These are phyloP conservation scores for Pteruthius melanotis DNA, from an alignment of 2,113 vertebrate genomes.

Conservation along the genomic window DNA sequence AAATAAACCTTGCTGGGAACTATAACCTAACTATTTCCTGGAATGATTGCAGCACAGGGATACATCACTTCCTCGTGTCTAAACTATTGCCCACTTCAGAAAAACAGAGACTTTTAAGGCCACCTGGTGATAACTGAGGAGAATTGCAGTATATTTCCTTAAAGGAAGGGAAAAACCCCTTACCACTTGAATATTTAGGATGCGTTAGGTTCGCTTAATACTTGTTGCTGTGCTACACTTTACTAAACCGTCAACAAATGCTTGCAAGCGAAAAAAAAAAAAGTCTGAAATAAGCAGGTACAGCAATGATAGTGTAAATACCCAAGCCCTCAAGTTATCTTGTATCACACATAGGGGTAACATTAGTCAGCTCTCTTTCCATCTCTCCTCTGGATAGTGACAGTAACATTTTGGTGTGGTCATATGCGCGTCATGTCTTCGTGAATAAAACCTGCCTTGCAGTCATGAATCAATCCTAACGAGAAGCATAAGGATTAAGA, in stretches of 20 bases:
- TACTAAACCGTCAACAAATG: not conserved
- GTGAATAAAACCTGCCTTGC: not conserved
- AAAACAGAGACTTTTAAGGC: not conserved
- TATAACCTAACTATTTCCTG: conserved; percentile 32
- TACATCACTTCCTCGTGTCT: conserved; percentile 48
- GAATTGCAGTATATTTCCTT: not conserved
- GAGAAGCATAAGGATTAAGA: not conserved
- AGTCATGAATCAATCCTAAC: not conserved
- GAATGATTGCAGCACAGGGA: not conserved
- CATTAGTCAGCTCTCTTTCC: not conserved
- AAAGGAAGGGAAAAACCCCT: accelerated
- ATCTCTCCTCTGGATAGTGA: not conserved
- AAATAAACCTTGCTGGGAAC: not conserved
- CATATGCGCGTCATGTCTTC: not conserved
- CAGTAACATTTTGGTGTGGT: not conserved
- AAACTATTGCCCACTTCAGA: not conserved
- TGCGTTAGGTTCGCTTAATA: not conserved
- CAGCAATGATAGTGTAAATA: not conserved
- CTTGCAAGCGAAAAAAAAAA: not conserved
- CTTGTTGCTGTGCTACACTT: not conserved
- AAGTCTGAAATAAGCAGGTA: not conserved
- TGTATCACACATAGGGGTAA: not conserved
- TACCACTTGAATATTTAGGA: not conserved
- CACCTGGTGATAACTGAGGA: conserved; percentile 26
- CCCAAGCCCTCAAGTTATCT: not conserved